Evolutionary conservation across 2,113 vertebrate genomes (phyloP), one percentile per base, ranked within the genome.

Genomic region (Etheostoma spectabile): DNA sequence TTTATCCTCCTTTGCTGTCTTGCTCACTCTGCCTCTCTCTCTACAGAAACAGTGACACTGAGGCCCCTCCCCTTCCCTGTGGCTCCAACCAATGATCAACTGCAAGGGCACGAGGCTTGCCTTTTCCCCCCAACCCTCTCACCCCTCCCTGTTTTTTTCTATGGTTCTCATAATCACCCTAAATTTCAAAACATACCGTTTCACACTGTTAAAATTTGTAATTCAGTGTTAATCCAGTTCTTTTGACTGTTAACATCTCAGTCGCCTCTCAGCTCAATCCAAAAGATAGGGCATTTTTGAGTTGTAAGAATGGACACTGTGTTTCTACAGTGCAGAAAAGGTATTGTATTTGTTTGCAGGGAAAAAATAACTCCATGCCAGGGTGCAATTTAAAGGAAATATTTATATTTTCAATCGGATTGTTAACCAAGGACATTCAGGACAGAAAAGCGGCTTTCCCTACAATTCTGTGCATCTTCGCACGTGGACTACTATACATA

Each of bases 41-140:
- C 86, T 81, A 84, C 90, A 92, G 94, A 94, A 92, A 93, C 92
- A 92, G 91, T 76, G 88, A 79, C 80, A 72, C 14, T 14, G 51
- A 90, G 59, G 89, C 92, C 87, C 93, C 93, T 80, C 94, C 95
- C 92, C 74, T 79, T 84, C 89, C 51, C 80, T 59, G 74, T 77
- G 82, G 79, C 84, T 87, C 82, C 85, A 94, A 80, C 93, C 94
- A 95, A 94, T 95, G 81, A 93, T 72, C 69, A 80, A 79, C 83
- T 75, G 84, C 83, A 73, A 74, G 85, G 84, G 75, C 84, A 88
- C 75, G 65, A 88, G 86, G 63, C 85, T 38, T 88, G 77, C 76
- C 83, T 88, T 65, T 71, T 79, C 74, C 83, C 70, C 81, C 81
- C 59, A 77, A 69, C 79, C 77, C 75, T 85, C 80, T 62, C 19